Percentiles rank a stretch among this genome's conserved stretches.
Evolutionary conservation across 2,888 invertebrate genomes (phyloP).

Genomic region (Xestia ashworthii): DNA sequence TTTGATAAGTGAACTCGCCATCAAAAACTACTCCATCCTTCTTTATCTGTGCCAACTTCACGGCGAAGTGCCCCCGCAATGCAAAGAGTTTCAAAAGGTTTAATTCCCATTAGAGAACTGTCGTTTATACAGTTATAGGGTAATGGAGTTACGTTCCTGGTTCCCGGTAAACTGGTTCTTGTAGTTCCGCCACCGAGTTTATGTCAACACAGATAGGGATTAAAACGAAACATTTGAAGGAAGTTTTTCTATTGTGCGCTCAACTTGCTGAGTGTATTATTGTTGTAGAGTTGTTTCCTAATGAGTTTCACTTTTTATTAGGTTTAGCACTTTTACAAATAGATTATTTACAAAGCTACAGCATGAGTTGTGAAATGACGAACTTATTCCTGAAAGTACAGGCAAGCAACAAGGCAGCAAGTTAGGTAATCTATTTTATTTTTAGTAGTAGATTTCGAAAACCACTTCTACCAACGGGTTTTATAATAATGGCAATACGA

Average conservation of each 20-base stretch:
- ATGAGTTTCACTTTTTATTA: constrained; percentile 41
- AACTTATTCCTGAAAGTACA: background rate
- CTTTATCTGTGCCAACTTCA: constrained; percentile 54
- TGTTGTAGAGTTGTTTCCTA: constrained; percentile 32
- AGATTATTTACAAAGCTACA: background rate
- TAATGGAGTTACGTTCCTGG: constrained; percentile 65
- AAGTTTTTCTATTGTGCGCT: constrained; percentile 59
- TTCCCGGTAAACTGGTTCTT: constrained; percentile 60
- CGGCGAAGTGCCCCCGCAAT: constrained; percentile 52
- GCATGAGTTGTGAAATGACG: background rate
- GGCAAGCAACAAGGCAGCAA: too few relatives aligned
- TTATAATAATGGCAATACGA: too few relatives aligned
- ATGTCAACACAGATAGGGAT: constrained; percentile 63
- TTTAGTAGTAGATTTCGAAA: too few relatives aligned
- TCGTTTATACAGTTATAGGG: constrained; percentile 63
- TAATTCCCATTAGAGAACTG: constrained; percentile 67
- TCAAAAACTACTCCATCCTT: constrained; percentile 54
- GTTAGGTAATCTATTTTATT: too few relatives aligned
- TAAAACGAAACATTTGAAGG: constrained; percentile 55
- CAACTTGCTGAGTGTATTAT: constrained; percentile 48
- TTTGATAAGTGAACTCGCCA: constrained; percentile 45
- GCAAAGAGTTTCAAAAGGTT: constrained; percentile 67
- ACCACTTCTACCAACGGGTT: too few relatives aligned
- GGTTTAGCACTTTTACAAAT: constrained; percentile 14
- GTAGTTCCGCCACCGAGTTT: constrained; percentile 59